Evolutionary conservation across 2,797 vertebrate species (phyloP), one percentile per base, ranked within the genome.

Genomic region (Moxostoma hubbsi): DNA sequence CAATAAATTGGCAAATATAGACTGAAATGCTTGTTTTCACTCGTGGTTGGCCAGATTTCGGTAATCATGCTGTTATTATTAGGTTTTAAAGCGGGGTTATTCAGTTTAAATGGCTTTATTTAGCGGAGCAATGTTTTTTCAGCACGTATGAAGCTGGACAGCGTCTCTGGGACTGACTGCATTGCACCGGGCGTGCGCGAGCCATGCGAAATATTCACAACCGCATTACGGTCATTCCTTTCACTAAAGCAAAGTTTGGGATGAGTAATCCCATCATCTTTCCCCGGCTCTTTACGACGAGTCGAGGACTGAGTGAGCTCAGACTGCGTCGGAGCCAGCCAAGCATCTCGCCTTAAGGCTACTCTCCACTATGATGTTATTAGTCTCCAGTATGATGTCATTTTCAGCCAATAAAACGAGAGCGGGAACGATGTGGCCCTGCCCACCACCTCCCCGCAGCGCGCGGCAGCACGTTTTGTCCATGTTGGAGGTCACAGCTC

Each of bases 371-470:
- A 77, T 68, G 75, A 77, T 61, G 75, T 67, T 63, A 67, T 76
- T 50, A 58, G 12, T 36, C 63, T 67, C 9, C 53, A 85, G 89
- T 89, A 81, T 95, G 94, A 94, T 94, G 93, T 95, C 93, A 95
- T 91, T 89, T 87, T 75, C 61, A 93, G 86, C 94, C 93, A 94
- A 95, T 95, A 83, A 88, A 86, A 90, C 5, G 63, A 69, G 45
- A 67, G 61, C 58, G 55, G 71, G 74, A 76, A 46, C 70, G 86
- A 55, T 84, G 81, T 70, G 18, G 16, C 50, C 81, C 77, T 77
- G 24, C 73, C 70, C 75, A 50, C 70, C 59, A 15, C 70, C 54
- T 84, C 90, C 80, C 90, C 5, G 86, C 10, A 82, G 77, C 69
- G 57, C 62, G 36, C 57, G 43, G 50, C 24, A 49, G 54, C 77